A percentile compares a stretch with the other conserved stretches of the same genome.
Evolutionary conservation across 2,797 vertebrate species (phyloP).

Genomic region (Hydrocynus forskahlii): DNA sequence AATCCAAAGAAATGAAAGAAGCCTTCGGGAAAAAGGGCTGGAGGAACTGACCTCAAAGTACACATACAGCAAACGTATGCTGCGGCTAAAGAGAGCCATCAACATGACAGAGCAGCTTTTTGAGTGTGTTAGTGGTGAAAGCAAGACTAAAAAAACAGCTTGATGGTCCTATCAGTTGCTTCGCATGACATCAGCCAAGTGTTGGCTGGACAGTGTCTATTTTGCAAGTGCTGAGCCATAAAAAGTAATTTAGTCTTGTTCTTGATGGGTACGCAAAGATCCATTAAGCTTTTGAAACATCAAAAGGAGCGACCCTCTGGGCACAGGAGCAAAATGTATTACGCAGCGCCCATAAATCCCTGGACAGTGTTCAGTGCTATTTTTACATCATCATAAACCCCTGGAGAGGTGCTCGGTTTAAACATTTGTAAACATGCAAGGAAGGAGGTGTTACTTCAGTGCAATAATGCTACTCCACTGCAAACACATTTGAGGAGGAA

Average conservation of each 20-base stretch:
- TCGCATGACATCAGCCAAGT: constrained; percentile 39
- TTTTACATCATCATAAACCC: constrained; percentile 65
- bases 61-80: constrained; percentile 43
- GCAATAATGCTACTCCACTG: constrained; percentile 50
- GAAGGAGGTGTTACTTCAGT: constrained; percentile 64
- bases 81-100: constrained; percentile 19
- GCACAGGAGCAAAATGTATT: constrained; percentile 46
- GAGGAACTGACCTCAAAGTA: constrained; percentile 16
- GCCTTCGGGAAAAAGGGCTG: neutral
- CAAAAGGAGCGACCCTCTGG: constrained; percentile 50
- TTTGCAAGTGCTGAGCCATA: constrained; percentile 50
- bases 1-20: constrained; percentile 30
- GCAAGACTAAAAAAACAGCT: constrained; percentile 41
- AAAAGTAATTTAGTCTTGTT: constrained; percentile 52
- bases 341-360: constrained; percentile 48
- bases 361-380: constrained; percentile 41
- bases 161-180: constrained; percentile 27
- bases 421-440: constrained; percentile 71
- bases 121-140: constrained; percentile 14
- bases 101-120: constrained; percentile 10
- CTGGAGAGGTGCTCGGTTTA: constrained; percentile 58
- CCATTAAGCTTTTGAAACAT: constrained; percentile 54
- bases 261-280: constrained; percentile 49
- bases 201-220: constrained; percentile 33
- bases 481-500: constrained; percentile 48